These are phyloP conservation scores for Pachyramphus minor DNA, from an alignment of 2,113 vertebrate species.

Conservation along the genomic window DNA sequence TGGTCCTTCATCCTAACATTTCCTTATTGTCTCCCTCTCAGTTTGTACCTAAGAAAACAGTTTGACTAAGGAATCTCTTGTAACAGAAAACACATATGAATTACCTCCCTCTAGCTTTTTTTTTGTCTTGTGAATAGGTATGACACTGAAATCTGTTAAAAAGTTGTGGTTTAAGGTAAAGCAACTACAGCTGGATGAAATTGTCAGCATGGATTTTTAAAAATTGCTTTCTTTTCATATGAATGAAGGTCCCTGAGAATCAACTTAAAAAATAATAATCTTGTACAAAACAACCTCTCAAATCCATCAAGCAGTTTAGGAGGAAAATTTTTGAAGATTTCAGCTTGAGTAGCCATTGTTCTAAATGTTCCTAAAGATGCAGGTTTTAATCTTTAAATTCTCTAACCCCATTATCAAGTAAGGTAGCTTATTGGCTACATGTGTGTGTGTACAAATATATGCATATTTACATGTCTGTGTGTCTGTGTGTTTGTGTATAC, in stretches of 20 bases:
- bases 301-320: neutral
- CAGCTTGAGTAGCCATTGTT: neutral
- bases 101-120: neutral
- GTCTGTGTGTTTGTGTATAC: neutral
- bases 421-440: neutral
- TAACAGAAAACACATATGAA: neutral
- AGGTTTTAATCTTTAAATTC: neutral
- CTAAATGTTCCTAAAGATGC: neutral
- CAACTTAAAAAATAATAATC: neutral
- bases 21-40: neutral
- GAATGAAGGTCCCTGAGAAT: neutral
- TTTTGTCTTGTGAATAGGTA: neutral
- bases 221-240: neutral
- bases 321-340: neutral
- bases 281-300: neutral
- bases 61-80: neutral
- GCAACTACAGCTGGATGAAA: neutral
- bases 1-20: neutral
- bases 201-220: neutral
- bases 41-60: neutral
- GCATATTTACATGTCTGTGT: accelerated
- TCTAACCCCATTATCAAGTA: neutral
- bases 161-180: neutral
- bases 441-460: neutral
- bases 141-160: neutral